phyloP scores from a whole-genome alignment of 2,113 vertebrate species.

The Gavialis gangeticus region DNA sequence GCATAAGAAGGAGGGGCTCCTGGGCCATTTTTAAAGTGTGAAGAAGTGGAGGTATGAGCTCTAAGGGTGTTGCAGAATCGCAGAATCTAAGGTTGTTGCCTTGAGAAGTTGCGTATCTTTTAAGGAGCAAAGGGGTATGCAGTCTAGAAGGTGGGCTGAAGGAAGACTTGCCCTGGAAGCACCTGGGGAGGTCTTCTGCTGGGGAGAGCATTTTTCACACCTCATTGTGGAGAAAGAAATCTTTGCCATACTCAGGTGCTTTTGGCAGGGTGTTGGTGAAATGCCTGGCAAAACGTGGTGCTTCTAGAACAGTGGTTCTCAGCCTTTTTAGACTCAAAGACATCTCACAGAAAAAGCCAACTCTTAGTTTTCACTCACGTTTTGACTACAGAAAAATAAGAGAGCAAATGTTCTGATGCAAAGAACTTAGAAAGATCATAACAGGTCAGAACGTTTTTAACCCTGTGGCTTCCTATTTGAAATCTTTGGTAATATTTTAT shows the following conservation, averaged over 20 bases:
- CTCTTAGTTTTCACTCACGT: too few species aligned
- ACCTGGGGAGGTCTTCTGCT: background rate
- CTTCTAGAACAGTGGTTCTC: background rate
- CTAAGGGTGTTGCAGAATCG: background rate
- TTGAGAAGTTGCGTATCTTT: background rate
- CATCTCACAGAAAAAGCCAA: too few species aligned
- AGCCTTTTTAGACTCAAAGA: too few species aligned
- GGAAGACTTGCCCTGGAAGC: too few species aligned
- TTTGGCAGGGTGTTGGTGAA: background rate
- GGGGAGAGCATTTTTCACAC: background rate
- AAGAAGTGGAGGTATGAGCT: background rate
- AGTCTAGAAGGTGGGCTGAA: background rate
- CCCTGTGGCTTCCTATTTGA: too few species aligned
- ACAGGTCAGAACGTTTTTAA: too few species aligned
- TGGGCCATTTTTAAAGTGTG: background rate
- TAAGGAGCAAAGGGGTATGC: background rate
- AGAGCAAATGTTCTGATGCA: too few species aligned
- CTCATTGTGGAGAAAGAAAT: background rate
- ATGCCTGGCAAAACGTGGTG: background rate
- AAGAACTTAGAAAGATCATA: too few species aligned
- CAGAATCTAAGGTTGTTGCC: background rate
- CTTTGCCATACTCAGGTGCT: background rate
- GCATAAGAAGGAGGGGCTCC: background rate
- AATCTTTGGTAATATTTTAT: too few species aligned
- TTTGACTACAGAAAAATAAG: too few species aligned